These are phyloP conservation scores for Ciconia maguari DNA, from an alignment of 2,113 vertebrate genomes.

Conservation along the genomic window DNA sequence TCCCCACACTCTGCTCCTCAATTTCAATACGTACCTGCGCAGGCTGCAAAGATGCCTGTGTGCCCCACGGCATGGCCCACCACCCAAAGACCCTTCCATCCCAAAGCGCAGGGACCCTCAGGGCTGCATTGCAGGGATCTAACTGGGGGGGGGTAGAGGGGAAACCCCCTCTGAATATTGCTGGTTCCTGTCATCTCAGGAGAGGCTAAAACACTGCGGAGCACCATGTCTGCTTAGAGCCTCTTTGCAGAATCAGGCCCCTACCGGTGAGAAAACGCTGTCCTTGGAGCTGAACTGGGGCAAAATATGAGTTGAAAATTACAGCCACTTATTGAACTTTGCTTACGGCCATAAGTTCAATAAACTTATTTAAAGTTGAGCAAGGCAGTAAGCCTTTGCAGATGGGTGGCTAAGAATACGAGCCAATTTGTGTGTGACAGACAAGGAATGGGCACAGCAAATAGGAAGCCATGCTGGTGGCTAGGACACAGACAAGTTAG, in stretches of 20 bases:
- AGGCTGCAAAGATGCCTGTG: neutral
- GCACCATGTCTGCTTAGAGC: neutral
- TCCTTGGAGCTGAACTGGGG: neutral
- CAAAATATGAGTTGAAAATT: neutral
- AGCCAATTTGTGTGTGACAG: neutral
- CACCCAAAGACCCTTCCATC: neutral
- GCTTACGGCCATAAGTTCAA: neutral
- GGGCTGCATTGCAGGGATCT: neutral
- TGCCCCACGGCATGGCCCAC: too few relatives aligned
- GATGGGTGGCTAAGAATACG: neutral
- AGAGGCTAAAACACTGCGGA: neutral
- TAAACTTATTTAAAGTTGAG: neutral
- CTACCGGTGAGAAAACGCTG: neutral
- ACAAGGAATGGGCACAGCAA: neutral
- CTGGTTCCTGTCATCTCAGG: neutral
- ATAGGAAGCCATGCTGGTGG: neutral
- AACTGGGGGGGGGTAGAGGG: neutral
- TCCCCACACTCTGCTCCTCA: neutral
- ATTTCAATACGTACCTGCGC: neutral
- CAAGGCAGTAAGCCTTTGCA: neutral
- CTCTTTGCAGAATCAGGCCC: neutral
- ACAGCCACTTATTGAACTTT: neutral
- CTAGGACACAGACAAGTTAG: neutral
- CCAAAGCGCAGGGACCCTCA: neutral
- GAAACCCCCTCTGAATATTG: neutral